Base-by-base conservation (phyloP, 2,797 vertebrate species). In the Scolopax bukidnonensis region DNA sequence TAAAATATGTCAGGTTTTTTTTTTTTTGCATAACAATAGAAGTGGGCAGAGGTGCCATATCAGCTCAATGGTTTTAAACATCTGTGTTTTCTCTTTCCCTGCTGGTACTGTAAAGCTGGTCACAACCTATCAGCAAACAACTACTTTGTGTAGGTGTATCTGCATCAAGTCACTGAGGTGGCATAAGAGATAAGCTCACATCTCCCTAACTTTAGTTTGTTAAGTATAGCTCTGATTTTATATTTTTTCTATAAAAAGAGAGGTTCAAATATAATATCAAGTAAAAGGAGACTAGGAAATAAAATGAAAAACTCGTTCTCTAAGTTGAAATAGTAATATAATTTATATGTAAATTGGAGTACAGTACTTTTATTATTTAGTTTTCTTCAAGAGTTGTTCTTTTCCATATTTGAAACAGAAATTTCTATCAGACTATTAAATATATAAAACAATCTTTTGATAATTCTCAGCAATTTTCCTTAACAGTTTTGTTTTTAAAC, bases 301-400 rank as follows among this genome's bases (percentile, higher is more conserved):
- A 94, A 95, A 95, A 91, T 47, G 5, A 75, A 33, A 40, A 91
- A 30, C 38, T 69, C 32, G 12, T 67, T 83, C 48, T 85, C 4
- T 47, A 79, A 78, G 5, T 45, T 76, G 53, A 64, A 81, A 83
- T 41, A 54, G 27, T 79, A 89, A 71, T 76, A 24, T 24, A 92
- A 94, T 93, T 41, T 85, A 51, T 60, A 87, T 64, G 59, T 47
- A 95, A 89, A 95, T 76, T 15, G 16, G 14, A 77, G 63, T 50
- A 61, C 4, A 33, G 5, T 3, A 54, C 14, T 85, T 89, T 33
- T 79, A 74, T 74, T 68, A 57, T 43, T 76, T 67, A 47, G 77
- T 91, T 92, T 93, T 70, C 33, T 74, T 84, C 38, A 77, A 53
- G 7, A 68, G 9, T 24, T 82, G 9, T 6, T 75, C 2, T 59